Evolutionary conservation across 2,888 invertebrate genomes (phyloP).

Genomic region (Caenorhabditis sulstoni): DNA sequence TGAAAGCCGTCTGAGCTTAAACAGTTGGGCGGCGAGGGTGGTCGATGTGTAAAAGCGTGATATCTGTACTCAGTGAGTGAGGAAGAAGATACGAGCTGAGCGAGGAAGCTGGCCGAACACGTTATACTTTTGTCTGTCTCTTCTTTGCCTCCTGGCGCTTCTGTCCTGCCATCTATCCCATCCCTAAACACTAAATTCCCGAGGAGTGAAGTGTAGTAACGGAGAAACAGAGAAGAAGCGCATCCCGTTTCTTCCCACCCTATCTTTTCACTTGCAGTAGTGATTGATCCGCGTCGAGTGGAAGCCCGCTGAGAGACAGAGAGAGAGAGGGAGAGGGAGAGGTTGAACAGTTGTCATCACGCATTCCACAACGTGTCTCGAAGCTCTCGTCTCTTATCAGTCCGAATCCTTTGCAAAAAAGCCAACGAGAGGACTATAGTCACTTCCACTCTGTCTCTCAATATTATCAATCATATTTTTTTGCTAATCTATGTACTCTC

Average conservation of each 20-base stretch:
- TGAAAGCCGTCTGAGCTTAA: constrained; percentile 3
- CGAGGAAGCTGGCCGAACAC: constrained; percentile 24
- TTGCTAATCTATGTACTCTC: constrained; percentile 43
- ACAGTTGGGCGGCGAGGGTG: constrained; percentile 26
- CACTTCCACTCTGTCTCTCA: background rate
- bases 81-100: constrained; percentile 16
- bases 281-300: constrained; percentile 59
- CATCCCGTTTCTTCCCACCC: constrained; percentile 6
- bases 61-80: background rate
- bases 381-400: constrained; percentile 28
- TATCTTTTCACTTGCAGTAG: constrained; percentile 18
- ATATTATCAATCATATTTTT: background rate
- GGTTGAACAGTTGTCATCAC: constrained; percentile 61
- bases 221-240: constrained; percentile 23
- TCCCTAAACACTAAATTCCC: constrained; percentile 15
- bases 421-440: constrained; percentile 33
- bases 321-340: too few relatives aligned
- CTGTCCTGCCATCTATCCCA: too few relatives aligned
- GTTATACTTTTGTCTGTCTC: constrained; percentile 31
- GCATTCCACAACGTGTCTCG: constrained; percentile 50
- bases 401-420: constrained; percentile 29
- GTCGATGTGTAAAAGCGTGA: too few relatives aligned
- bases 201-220: constrained; percentile 20
- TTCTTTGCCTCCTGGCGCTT: too few relatives aligned
- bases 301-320: background rate